phyloP scores from a whole-genome alignment of 1,140 invertebrate species.

The Scaptodrosophila lebanonensis region DNA sequence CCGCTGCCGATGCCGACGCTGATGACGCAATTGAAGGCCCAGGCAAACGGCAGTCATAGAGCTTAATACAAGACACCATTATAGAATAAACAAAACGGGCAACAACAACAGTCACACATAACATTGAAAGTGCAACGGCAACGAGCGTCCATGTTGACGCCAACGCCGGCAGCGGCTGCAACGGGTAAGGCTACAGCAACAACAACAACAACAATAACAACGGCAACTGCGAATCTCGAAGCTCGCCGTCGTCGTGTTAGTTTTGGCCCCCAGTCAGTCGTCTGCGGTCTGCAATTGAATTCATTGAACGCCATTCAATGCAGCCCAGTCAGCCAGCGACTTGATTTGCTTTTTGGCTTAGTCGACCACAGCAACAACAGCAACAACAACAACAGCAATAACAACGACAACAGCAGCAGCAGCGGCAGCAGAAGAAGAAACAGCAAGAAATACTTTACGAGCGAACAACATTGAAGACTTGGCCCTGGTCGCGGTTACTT shows the following conservation, averaged over 20 bases:
- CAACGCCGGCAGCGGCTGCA: too few relatives aligned
- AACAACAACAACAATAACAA: slow-evolving; percentile 17
- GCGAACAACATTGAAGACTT: slow-evolving; percentile 36
- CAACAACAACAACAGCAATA: slow-evolving; percentile 18
- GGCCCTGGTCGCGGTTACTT: slow-evolving; percentile 60
- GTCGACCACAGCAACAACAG: slow-evolving; percentile 42
- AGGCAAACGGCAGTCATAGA: too few relatives aligned
- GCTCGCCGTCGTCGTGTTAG: slow-evolving; percentile 41
- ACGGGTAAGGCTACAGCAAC: too few relatives aligned
- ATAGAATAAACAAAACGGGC: slow-evolving; percentile 44
- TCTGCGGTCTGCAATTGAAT: slow-evolving; percentile 70
- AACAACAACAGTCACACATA: slow-evolving; percentile 8
- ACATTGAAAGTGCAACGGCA: slow-evolving; percentile 43
- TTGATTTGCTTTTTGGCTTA: slow-evolving; percentile 51
- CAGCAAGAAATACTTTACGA: too few relatives aligned
- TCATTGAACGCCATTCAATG: slow-evolving; percentile 53
- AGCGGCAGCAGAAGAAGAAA: slow-evolving; percentile 14
- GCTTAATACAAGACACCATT: slow-evolving; percentile 34
- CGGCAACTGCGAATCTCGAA: too few relatives aligned
- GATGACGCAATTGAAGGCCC: slow-evolving; percentile 57
- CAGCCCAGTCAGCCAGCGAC: slow-evolving; percentile 9
- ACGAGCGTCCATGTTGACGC: too few relatives aligned
- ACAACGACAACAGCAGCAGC: slow-evolving; percentile 17
- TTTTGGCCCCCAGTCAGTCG: slow-evolving; percentile 48
- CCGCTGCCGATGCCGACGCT: slow-evolving; percentile 5